Percentiles rank a stretch among this genome's conserved stretches.
phyloP scores from a whole-genome alignment of 2,888 invertebrate genomes.

The Panzeria rudis region DNA sequence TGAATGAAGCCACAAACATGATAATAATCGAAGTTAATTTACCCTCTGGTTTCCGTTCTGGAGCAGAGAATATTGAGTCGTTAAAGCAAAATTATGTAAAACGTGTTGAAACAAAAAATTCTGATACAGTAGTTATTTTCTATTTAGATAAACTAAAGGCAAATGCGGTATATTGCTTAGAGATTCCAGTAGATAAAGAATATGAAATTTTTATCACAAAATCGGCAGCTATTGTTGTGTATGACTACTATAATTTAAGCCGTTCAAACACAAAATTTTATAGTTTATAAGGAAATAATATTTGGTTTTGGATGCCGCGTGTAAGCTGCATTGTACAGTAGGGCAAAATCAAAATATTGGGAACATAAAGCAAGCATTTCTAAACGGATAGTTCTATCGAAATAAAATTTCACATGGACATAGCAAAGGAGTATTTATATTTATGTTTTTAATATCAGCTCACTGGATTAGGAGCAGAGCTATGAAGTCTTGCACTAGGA shows the following conservation, averaged over 20 bases:
- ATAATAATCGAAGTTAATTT: constrained; percentile 91
- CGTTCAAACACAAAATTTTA: constrained; percentile 80
- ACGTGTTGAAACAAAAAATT: constrained; percentile 37
- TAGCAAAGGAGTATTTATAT: too few relatives aligned
- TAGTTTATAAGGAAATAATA: constrained; percentile 6
- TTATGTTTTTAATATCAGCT: too few relatives aligned
- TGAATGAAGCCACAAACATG: constrained; percentile 2
- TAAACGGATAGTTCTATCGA: too few relatives aligned
- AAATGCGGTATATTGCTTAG: constrained; percentile 86
- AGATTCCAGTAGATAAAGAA: constrained; percentile 92
- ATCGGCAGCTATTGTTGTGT: constrained; percentile 92
- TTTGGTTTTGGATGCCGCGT: too few relatives aligned
- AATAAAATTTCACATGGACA: too few relatives aligned
- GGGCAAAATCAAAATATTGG: too few relatives aligned
- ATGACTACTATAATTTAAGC: constrained; percentile 95
- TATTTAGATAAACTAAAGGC: constrained; percentile 31
- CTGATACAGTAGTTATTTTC: constrained; percentile 23
- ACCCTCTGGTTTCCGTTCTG: constrained; percentile 89
- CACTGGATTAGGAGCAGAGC: too few relatives aligned
- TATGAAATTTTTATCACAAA: constrained; percentile 94
- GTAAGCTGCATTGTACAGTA: too few relatives aligned
- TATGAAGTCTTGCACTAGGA: too few relatives aligned
- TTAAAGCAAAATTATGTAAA: constrained; percentile 7
- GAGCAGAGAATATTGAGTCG: constrained; percentile 9
- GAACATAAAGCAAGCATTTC: too few relatives aligned